Conservation (phyloP, 2,888 invertebrate genomes). For the Caenorhabditis drosophilae region DNA sequence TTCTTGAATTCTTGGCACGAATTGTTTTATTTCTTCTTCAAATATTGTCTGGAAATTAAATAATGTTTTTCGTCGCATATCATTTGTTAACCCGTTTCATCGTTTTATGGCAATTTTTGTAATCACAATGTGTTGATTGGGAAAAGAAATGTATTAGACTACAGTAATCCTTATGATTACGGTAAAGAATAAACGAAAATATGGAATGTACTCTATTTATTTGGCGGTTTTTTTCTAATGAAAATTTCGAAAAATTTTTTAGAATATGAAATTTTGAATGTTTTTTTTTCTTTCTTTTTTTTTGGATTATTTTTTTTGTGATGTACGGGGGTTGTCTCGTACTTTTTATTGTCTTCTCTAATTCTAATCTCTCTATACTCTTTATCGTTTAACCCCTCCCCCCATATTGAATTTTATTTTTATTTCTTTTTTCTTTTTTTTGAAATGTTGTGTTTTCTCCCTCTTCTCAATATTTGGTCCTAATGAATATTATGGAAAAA, state of each 20-base stretch:
- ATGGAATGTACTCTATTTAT: too few relatives aligned
- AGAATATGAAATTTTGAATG: background rate
- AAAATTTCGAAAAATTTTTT: too few relatives aligned
- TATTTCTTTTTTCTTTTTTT: background rate
- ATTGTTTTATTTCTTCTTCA: conserved; percentile 1
- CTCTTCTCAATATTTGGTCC: background rate
- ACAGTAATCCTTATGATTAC: too few relatives aligned
- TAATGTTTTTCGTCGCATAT: background rate
- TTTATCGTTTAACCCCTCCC: background rate
- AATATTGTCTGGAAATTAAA: conserved; percentile 4
- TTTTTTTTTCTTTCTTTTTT: background rate
- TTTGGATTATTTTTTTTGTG: background rate
- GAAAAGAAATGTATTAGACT: too few relatives aligned
- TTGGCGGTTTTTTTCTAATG: too few relatives aligned
- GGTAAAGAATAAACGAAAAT: too few relatives aligned
- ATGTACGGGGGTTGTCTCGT: background rate
- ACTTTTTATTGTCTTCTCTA: background rate
- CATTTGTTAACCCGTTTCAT: conserved; percentile 3
- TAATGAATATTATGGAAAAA: background rate
- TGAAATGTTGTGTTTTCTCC: background rate
- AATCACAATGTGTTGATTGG: too few relatives aligned
- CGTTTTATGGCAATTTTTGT: too few relatives aligned
- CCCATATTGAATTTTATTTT: conserved; percentile 2
- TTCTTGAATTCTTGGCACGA: background rate
- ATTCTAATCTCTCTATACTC: background rate